Percentiles rank a stretch among this genome's conserved stretches.
These are phyloP conservation scores for Podarcis cretensis DNA, from an alignment of 2,113 vertebrate species.

Conservation along the genomic window DNA sequence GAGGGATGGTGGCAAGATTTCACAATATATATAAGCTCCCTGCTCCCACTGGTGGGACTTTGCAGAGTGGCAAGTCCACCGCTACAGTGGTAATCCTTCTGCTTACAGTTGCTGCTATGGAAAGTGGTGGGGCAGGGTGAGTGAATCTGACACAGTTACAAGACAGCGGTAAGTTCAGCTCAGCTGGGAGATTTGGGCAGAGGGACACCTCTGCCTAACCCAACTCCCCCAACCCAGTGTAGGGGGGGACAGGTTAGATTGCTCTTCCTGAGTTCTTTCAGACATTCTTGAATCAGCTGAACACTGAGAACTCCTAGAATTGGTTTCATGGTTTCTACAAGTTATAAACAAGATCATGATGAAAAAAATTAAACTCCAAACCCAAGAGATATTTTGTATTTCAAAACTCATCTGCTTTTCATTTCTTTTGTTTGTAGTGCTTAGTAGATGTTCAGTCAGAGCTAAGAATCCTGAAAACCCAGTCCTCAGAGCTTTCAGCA, in stretches of 20 bases:
- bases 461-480: neutral
- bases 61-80: too few relatives aligned
- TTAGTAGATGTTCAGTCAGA: neutral
- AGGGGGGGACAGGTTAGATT: fast-evolving
- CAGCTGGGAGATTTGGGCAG: too few relatives aligned
- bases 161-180: too few relatives aligned
- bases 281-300: neutral
- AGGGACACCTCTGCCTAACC: too few relatives aligned
- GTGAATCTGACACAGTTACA: too few relatives aligned
- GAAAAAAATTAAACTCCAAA: neutral
- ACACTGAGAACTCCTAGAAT: neutral
- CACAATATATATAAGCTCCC: too few relatives aligned
- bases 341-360: neutral
- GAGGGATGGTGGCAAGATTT: neutral
- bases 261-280: neutral
- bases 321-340: slow-evolving; percentile 1
- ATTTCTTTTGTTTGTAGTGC: slow-evolving; percentile 1
- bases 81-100: too few relatives aligned
- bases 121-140: too few relatives aligned
- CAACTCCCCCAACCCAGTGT: too few relatives aligned
- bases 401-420: slow-evolving; percentile 2
- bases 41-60: too few relatives aligned
- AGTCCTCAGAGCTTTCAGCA: neutral
- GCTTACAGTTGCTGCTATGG: too few relatives aligned
- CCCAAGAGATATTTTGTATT: neutral